Base-by-base conservation (phyloP, 1,140 invertebrate species). In the Scylla paramamosain region DNA sequence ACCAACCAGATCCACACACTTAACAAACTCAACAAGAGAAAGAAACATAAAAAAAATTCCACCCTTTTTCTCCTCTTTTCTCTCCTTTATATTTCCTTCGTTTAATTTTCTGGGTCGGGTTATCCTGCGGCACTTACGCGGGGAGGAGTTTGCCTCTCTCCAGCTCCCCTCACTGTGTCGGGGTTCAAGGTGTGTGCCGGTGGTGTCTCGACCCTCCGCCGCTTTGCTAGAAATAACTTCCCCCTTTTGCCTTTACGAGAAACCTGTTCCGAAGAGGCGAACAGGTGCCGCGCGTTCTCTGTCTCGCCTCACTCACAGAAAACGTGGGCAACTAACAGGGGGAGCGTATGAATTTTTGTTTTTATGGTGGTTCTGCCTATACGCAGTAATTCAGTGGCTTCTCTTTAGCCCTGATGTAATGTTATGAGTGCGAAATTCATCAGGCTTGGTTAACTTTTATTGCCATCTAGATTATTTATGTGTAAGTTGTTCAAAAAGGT, bases 141-240 rank as follows among this genome's bases (percentile, higher is more conserved):
- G 45, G 39, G 84, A 86, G 92, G 59, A 93, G n/a, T 82, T 93
- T 83, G 45, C 92, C 92, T 87, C 46, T 52, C 92, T 93, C 92
- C 92, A 32, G 83, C 84, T 88, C 92, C 92, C 92, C 92, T 93
- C 84, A 93, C 92, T 93, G 92, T 93, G 92, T 25, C 89, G 32
- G 48, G 83, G 45, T 88, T 88, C 92, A 93, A 93, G 92, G 92
- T 93, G 92, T 48, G 87, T 20, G 84, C 92, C 92, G 92, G 92
- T 91, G 20, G 45, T 20, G 89, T 7, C 89, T 88, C 84, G 31
- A 29, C 29, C 67, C 77, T 82, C 82, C n/a, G 45, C 48, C 45
- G 39, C 83, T n/a, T n/a, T 29, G 92, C 45, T 83, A 48, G 84
- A 93, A 93, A 93, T 93, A 93, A 86, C 82, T 86, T 12, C 82